phyloP scores from a whole-genome alignment of 2,797 vertebrate species.

The Sebastiscus tertius region DNA sequence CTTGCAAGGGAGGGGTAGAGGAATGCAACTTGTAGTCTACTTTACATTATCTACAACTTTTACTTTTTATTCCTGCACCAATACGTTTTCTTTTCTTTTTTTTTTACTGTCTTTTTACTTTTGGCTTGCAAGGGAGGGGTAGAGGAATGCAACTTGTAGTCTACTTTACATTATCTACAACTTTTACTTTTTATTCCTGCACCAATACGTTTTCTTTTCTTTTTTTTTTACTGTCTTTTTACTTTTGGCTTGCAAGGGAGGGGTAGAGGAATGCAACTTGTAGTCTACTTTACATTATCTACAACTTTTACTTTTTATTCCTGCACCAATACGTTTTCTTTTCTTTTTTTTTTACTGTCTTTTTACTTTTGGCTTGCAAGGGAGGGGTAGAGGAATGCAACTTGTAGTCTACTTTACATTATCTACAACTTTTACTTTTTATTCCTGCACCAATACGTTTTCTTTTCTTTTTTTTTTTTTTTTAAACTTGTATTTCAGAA shows the following conservation, averaged over 20 bases:
- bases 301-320: constrained; percentile 29
- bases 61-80: constrained; percentile 12
- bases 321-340: background rate
- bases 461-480: background rate
- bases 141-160: constrained; percentile 47
- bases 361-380: constrained; percentile 14
- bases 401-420: constrained; percentile 52
- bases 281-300: constrained; percentile 54
- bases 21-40: constrained; percentile 50
- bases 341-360: too few relatives aligned
- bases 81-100: background rate
- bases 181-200: constrained; percentile 16
- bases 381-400: constrained; percentile 36
- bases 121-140: constrained; percentile 11
- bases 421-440: constrained; percentile 38
- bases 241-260: constrained; percentile 13
- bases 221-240: too few relatives aligned
- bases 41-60: constrained; percentile 51
- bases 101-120: too few relatives aligned
- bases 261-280: constrained; percentile 42
- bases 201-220: background rate
- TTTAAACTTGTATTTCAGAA: constrained; percentile 5
- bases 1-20: constrained; percentile 9
- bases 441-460: background rate
- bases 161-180: constrained; percentile 54